Evolutionary conservation across 2,113 vertebrate species (phyloP), one percentile per base, ranked within the genome.

Genomic region (Daboia siamensis): DNA sequence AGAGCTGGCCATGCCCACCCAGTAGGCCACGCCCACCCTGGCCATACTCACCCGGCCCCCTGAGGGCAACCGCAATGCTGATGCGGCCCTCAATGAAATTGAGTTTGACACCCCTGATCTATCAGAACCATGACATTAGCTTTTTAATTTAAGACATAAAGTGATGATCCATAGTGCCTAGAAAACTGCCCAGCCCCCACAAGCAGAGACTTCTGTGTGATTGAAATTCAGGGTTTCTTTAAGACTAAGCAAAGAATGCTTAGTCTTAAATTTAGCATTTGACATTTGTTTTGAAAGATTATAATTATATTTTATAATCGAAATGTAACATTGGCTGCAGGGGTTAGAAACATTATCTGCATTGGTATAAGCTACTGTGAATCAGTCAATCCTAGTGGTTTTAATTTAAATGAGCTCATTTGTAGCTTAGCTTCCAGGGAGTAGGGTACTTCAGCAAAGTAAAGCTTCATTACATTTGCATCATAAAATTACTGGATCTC

Each of bases 261-360:
- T 39, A 39, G 39, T 39, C 39, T 39, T 39, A 91, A 87, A 64
- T 59, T 33, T 17, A 87, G 85, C 85, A 61, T 87, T 69, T 87
- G 85, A 87, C 85, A 59, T 64, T 91, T 91, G 57, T 91, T 91
- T n/a, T 57, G 46, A 87, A 61, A 54, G 85, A 91, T 91, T 61
- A 52, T 86, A 91, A 91, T 91, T 87, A 64, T 51, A 23, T 57
- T 87, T 87, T 44, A 87, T 52, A 91, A n/a, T 59, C 52, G 21
- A 39, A 88, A 88, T 88, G 86, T 46, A 46, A 24, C n/a, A 69
- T 55, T 44, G 80, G 91, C 91, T 88, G 59, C 86, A 92, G 91
- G 91, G 86, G 86, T 61, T n/a, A 26, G 86, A 56, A 55, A n/a
- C 51, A 54, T 92, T 88, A 92, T 87, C 86, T 54, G n/a, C 69